phyloP scores from a whole-genome alignment of 2,888 invertebrate genomes.

The Elegia similella region DNA sequence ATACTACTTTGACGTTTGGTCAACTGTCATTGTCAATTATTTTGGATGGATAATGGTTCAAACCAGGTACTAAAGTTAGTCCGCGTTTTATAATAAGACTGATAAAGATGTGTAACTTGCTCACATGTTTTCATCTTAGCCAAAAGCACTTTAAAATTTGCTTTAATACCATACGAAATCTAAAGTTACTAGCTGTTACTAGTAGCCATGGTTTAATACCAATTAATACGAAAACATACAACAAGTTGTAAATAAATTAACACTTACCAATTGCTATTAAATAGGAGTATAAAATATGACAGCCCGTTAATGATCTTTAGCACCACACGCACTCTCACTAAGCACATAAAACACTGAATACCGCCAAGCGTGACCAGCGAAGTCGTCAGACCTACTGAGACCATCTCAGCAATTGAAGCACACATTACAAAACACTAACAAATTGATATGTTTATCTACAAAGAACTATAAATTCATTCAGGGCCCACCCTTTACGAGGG shows the following conservation, averaged over 20 bases:
- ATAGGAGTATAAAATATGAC: background rate
- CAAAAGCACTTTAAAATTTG: too few relatives aligned
- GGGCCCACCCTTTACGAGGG: conserved; percentile 76
- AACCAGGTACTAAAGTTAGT: too few relatives aligned
- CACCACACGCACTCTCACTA: conserved; percentile 2
- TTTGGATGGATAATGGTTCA: too few relatives aligned
- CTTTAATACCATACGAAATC: too few relatives aligned
- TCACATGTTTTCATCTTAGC: too few relatives aligned
- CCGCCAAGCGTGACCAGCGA: conserved; percentile 51
- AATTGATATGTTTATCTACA: conserved; percentile 82
- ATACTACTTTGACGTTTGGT: too few relatives aligned
- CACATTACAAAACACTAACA: conserved; percentile 79
- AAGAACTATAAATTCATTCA: conserved; percentile 77
- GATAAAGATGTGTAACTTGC: too few relatives aligned
- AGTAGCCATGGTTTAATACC: background rate
- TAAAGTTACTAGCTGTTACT: too few relatives aligned
- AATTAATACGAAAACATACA: background rate
- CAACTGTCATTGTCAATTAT: too few relatives aligned
- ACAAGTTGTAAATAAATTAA: too few relatives aligned
- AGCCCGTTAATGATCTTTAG: background rate
- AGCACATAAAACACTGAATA: conserved; percentile 48
- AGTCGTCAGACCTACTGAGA: conserved; percentile 65
- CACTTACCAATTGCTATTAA: background rate
- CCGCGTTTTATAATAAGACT: too few relatives aligned
- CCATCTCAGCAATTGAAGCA: conserved; percentile 63